Evolutionary conservation across 2,113 vertebrate species (phyloP).

Genomic region (Hepsetus odoe): DNA sequence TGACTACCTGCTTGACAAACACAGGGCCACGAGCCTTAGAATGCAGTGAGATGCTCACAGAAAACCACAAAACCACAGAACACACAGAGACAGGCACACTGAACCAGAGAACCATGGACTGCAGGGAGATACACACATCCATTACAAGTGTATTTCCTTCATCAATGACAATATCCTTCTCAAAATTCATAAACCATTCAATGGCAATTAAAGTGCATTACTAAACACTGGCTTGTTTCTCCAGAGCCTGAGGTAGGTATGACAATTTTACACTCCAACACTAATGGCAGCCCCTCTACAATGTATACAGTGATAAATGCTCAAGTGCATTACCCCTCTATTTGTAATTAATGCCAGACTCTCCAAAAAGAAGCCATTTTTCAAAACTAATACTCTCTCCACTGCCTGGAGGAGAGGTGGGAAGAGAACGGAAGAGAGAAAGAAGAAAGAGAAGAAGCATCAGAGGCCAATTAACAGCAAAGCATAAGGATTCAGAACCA

Average conservation of each 20-base stretch:
- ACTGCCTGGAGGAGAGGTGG: constrained; percentile 59
- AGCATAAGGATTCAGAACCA: constrained; percentile 88
- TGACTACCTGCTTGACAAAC: constrained; percentile 85
- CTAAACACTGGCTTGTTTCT: constrained; percentile 47
- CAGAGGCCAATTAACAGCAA: constrained; percentile 84
- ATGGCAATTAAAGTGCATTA: constrained; percentile 54
- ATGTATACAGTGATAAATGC: constrained; percentile 55
- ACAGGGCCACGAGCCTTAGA: too few species aligned
- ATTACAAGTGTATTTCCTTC: neutral
- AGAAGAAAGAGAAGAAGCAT: constrained; percentile 62
- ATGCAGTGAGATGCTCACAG: constrained; percentile 36
- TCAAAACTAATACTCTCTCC: constrained; percentile 70
- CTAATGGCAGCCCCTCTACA: constrained; percentile 60
- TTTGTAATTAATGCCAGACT: constrained; percentile 76
- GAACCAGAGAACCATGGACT: too few species aligned
- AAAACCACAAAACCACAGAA: too few species aligned
- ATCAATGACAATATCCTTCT: constrained; percentile 24
- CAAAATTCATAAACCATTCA: constrained; percentile 37
- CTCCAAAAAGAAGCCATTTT: constrained; percentile 70
- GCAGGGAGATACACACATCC: constrained; percentile 28
- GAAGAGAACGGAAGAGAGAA: constrained; percentile 54
- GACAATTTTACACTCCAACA: constrained; percentile 61
- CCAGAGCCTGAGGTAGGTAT: constrained; percentile 34
- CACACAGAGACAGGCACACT: too few species aligned
- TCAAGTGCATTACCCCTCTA: constrained; percentile 59